Evolutionary conservation across 2,888 invertebrate species (phyloP).

Genomic region (Spodoptera littoralis): DNA sequence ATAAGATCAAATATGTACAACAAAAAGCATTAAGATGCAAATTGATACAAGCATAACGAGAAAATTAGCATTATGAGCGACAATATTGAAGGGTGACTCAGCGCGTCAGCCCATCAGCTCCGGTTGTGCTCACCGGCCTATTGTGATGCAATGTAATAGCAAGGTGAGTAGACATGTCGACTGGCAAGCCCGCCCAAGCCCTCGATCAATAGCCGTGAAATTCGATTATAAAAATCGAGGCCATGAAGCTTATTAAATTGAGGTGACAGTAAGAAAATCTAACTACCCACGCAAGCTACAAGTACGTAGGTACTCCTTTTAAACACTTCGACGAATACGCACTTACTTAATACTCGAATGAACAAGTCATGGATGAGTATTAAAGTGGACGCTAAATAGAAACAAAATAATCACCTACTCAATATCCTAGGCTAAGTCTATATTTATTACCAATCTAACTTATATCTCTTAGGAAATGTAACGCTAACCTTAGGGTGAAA

Average conservation of each 20-base stretch:
- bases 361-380: not conserved
- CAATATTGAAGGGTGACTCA: slow-evolving; percentile 86
- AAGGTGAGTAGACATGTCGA: slow-evolving; percentile 75
- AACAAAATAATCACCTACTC: too few relatives aligned
- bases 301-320: slow-evolving; percentile 1
- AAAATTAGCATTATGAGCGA: slow-evolving; percentile 86
- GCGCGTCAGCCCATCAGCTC: slow-evolving; percentile 82
- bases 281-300: slow-evolving; percentile 30
- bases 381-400: too few relatives aligned
- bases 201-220: slow-evolving; percentile 84
- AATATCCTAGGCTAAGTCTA: too few relatives aligned
- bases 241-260: slow-evolving; percentile 61
- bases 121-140: slow-evolving; percentile 69
- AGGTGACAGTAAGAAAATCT: slow-evolving; percentile 52
- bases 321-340: not conserved
- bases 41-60: slow-evolving; percentile 85
- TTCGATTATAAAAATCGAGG: slow-evolving; percentile 79
- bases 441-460: too few relatives aligned
- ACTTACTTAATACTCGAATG: slow-evolving; percentile 4
- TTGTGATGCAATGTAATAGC: slow-evolving; percentile 75
- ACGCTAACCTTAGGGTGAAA: too few relatives aligned
- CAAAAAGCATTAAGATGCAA: slow-evolving; percentile 85
- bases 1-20: slow-evolving; percentile 67
- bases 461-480: too few relatives aligned
- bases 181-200: slow-evolving; percentile 82